A percentile compares a stretch with the other conserved stretches of the same genome.
phyloP scores from a whole-genome alignment of 2,113 vertebrate species.

The Sinocyclocheilus maitianheensis region DNA sequence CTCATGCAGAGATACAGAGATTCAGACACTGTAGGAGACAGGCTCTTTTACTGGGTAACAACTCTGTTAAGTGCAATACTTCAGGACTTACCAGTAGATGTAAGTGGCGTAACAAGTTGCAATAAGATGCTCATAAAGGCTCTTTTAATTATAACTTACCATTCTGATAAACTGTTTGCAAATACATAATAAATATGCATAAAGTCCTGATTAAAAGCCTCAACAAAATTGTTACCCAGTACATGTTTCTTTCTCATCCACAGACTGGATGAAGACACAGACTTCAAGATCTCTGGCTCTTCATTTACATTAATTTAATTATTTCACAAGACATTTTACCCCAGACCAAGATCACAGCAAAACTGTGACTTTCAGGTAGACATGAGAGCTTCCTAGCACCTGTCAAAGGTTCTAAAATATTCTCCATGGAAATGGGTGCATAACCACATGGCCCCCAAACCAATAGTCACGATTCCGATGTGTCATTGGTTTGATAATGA shows the following conservation, averaged over 20 bases:
- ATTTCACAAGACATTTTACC: not conserved
- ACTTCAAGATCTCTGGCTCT: not conserved
- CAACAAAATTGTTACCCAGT: conserved; percentile 18
- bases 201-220: conserved; percentile 7
- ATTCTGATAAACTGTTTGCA: not conserved
- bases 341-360: not conserved
- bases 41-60: conserved; percentile 13
- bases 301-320: not conserved
- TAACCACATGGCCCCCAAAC: conserved; percentile 15
- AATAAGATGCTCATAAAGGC: not conserved
- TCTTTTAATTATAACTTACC: not conserved
- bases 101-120: not conserved
- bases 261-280: not conserved
- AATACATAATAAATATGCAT: not conserved
- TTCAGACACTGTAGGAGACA: not conserved
- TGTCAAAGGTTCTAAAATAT: conserved; percentile 4
- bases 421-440: conserved; percentile 13
- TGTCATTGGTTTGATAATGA: conserved; percentile 27
- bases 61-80: conserved; percentile 16
- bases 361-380: not conserved
- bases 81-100: not conserved
- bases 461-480: not conserved
- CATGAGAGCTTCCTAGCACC: conserved; percentile 25
- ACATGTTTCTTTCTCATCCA: not conserved
- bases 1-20: conserved; percentile 3